Evolutionary conservation across 2,797 vertebrate species (phyloP).

Genomic region (Sebastes oblongus): DNA sequence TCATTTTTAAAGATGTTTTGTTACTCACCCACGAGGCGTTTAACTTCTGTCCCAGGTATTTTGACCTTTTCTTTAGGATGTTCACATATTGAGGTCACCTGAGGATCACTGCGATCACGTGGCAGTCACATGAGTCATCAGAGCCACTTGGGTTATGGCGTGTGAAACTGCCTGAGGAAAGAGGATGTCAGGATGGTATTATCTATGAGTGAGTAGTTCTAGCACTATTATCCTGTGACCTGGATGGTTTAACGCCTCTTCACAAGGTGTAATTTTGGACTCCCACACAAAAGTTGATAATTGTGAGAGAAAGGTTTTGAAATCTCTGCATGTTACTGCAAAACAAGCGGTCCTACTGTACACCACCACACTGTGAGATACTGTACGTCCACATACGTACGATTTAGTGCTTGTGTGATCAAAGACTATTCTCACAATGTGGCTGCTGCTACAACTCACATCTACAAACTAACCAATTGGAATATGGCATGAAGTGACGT

Average conservation of each 20-base stretch:
- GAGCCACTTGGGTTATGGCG: background rate
- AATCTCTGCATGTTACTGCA: background rate
- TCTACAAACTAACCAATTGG: background rate
- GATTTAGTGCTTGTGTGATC: background rate
- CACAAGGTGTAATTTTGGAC: background rate
- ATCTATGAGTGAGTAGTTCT: background rate
- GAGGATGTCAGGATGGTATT: background rate
- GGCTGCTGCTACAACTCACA: background rate
- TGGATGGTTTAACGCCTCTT: background rate
- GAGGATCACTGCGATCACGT: background rate
- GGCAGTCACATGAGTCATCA: background rate
- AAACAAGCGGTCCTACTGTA: background rate
- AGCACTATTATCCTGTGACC: background rate
- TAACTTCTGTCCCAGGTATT: background rate
- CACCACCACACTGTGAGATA: background rate
- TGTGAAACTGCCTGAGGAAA: background rate
- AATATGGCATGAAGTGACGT: background rate
- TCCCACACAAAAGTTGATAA: background rate
- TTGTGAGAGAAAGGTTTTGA: background rate
- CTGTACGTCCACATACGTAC: background rate
- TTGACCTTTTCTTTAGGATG: background rate
- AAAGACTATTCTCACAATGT: background rate
- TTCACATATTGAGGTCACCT: background rate
- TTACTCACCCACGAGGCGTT: background rate
- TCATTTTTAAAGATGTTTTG: background rate